phyloP scores from a whole-genome alignment of 1,140 invertebrate genomes.

The Alviniconcha marisindica region DNA sequence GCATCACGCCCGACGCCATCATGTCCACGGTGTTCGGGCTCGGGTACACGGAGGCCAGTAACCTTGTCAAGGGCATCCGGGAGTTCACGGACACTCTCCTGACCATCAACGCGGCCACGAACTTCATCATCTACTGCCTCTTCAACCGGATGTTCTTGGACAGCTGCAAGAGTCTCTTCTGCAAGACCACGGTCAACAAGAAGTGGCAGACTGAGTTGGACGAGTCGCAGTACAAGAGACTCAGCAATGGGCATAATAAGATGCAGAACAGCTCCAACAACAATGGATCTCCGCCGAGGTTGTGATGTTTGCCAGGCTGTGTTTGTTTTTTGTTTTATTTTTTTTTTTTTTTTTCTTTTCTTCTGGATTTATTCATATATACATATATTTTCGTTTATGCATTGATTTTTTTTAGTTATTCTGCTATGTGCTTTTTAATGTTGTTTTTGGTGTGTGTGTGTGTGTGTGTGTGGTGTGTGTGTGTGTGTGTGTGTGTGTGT shows the following conservation, averaged over 20 bases:
- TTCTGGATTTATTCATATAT: neutral
- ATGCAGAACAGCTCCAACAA: constrained; percentile 7
- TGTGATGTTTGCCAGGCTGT: constrained; percentile 1
- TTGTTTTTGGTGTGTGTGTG: neutral
- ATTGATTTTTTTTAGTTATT: neutral
- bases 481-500: constrained; percentile 11
- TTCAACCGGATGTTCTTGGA: constrained; percentile 85
- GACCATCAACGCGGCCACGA: constrained; percentile 84
- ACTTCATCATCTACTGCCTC: constrained; percentile 88
- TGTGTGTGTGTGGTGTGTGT: constrained; percentile 16
- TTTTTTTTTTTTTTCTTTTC: neutral
- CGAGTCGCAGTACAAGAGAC: constrained; percentile 52
- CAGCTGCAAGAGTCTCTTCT: constrained; percentile 62
- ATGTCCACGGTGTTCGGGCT: constrained; percentile 77
- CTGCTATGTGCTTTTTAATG: neutral
- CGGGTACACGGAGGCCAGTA: constrained; percentile 73
- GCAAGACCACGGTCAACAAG: constrained; percentile 36
- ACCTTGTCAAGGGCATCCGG: constrained; percentile 79
- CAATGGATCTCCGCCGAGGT: constrained; percentile 19
- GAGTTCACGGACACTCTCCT: constrained; percentile 87
- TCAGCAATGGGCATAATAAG: neutral
- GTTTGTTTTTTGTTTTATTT: neutral
- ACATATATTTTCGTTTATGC: neutral
- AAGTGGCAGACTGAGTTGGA: constrained; percentile 52
- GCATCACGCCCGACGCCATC: constrained; percentile 84